These are phyloP conservation scores for Tetramorium parvispinum DNA, from an alignment of 1,140 invertebrate genomes.

Conservation along the genomic window DNA sequence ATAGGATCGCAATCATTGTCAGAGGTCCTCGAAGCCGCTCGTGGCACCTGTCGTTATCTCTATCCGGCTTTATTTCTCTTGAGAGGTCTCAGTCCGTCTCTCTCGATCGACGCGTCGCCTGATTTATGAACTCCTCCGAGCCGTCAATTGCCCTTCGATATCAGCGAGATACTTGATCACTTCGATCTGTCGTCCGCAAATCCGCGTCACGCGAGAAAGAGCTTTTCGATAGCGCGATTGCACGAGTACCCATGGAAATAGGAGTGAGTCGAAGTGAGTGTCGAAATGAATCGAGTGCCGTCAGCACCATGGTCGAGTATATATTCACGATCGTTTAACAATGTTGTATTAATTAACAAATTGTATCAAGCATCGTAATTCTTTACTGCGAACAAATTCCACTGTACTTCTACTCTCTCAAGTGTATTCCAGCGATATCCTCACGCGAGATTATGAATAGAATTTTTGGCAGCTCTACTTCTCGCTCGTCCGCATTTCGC, in stretches of 20 bases:
- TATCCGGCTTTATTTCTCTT: slow-evolving; percentile 1
- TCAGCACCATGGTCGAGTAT: slow-evolving; percentile 16
- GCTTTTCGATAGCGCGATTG: slow-evolving; percentile 34
- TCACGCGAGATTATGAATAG: no score
- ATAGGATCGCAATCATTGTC: slow-evolving; percentile 56
- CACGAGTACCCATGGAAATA: slow-evolving; percentile 39
- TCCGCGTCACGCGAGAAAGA: slow-evolving; percentile 25
- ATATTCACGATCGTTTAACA: slow-evolving; percentile 25
- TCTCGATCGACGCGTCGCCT: slow-evolving; percentile 53
- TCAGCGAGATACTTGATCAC: slow-evolving; percentile 47
- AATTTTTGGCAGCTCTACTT: background rate
- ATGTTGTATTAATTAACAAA: slow-evolving; percentile 3
- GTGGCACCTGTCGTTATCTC: slow-evolving; percentile 32
- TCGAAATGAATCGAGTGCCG: slow-evolving; percentile 31
- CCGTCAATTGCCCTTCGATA: slow-evolving; percentile 59
- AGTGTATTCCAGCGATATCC: no score
- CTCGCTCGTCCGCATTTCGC: background rate
- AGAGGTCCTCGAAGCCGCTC: background rate
- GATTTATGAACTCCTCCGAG: slow-evolving; percentile 62
- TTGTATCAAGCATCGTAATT: background rate
- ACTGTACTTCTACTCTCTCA: background rate
- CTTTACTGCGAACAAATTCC: background rate
- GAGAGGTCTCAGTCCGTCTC: slow-evolving; percentile 6
- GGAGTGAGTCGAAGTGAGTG: slow-evolving; percentile 12
- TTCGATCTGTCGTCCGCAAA: slow-evolving; percentile 47